phyloP scores from a whole-genome alignment of 2,888 invertebrate genomes.

The Parnassius glacialis region DNA sequence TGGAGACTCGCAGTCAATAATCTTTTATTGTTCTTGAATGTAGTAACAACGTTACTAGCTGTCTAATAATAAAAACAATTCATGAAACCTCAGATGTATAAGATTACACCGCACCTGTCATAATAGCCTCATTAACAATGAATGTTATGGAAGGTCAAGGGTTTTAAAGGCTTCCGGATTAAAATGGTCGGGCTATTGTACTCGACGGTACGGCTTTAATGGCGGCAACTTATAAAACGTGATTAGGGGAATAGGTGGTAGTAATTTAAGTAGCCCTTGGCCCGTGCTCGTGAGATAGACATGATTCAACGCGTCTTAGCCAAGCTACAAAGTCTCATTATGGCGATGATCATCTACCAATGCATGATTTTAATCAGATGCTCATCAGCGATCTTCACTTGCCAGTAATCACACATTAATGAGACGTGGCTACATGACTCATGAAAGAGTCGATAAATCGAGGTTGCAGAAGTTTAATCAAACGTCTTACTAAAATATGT shows the following conservation, averaged over 20 bases:
- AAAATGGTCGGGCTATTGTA: conserved; percentile 21
- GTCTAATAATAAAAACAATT: conserved; percentile 19
- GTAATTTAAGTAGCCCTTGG: conserved; percentile 18
- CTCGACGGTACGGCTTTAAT: conserved; percentile 17
- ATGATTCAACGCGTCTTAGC: conserved; percentile 12
- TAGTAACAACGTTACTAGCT: conserved; percentile 18
- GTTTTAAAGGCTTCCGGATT: conserved; percentile 26
- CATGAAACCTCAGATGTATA: conserved; percentile 27
- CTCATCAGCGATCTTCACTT: conserved; percentile 9
- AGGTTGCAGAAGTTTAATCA: conserved; percentile 3
- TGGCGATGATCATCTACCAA: neutral
- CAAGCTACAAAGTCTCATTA: neutral
- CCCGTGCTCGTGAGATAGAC: conserved; percentile 1
- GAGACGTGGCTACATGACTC: conserved; percentile 2
- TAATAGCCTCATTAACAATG: conserved; percentile 27
- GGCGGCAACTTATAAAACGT: conserved; percentile 18
- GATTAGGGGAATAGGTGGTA: conserved; percentile 23
- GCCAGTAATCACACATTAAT: conserved; percentile 10
- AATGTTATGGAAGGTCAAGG: conserved; percentile 26
- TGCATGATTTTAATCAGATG: conserved; percentile 9
- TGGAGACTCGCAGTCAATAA: conserved; percentile 12
- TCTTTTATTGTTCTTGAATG: conserved; percentile 20
- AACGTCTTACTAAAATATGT: no score
- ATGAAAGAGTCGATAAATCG: conserved; percentile 4
- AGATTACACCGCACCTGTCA: conserved; percentile 28